These are phyloP conservation scores for Lutraria lutraria DNA, from an alignment of 2,888 invertebrate genomes.

Conservation along the genomic window DNA sequence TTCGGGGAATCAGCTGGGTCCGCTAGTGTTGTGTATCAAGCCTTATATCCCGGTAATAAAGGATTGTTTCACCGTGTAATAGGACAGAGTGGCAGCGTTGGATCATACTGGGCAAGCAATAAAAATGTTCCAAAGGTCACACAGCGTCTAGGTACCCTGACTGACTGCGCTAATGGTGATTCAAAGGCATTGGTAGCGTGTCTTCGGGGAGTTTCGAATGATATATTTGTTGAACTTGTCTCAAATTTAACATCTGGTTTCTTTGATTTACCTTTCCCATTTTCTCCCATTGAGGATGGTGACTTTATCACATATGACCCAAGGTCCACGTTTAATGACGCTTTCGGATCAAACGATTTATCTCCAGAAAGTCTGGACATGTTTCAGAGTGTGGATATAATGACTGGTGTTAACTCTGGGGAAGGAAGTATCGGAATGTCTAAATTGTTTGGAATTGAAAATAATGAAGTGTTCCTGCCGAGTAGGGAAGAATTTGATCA, in stretches of 20 bases:
- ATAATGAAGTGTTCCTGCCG: conserved; percentile 25
- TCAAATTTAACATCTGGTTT: background rate
- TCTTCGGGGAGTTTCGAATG: conserved; percentile 21
- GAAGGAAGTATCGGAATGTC: conserved; percentile 34
- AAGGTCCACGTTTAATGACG: background rate
- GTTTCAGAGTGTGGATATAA: conserved; percentile 41
- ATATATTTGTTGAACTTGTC: conserved; percentile 1
- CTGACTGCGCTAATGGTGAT: conserved; percentile 21
- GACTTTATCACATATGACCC: conserved; percentile 30
- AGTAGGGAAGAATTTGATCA: conserved; percentile 30
- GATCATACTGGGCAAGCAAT: conserved; percentile 34
- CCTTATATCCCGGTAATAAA: conserved; percentile 69
- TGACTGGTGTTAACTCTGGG: conserved; percentile 36
- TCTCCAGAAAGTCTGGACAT: conserved; percentile 10
- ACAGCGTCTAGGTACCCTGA: conserved; percentile 1
- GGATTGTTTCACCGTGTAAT: conserved; percentile 76
- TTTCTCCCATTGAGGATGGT: conserved; percentile 38
- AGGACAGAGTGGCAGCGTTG: conserved; percentile 72
- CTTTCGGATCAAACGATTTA: background rate
- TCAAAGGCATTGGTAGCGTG: conserved; percentile 34
- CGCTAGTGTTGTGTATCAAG: conserved; percentile 69
- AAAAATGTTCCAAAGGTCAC: background rate
- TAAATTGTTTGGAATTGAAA: conserved; percentile 32
- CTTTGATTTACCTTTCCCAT: conserved; percentile 18
- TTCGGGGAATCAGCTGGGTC: conserved; percentile 80